phyloP scores from a whole-genome alignment of 2,888 invertebrate genomes.

The Flexamia atlantica region DNA sequence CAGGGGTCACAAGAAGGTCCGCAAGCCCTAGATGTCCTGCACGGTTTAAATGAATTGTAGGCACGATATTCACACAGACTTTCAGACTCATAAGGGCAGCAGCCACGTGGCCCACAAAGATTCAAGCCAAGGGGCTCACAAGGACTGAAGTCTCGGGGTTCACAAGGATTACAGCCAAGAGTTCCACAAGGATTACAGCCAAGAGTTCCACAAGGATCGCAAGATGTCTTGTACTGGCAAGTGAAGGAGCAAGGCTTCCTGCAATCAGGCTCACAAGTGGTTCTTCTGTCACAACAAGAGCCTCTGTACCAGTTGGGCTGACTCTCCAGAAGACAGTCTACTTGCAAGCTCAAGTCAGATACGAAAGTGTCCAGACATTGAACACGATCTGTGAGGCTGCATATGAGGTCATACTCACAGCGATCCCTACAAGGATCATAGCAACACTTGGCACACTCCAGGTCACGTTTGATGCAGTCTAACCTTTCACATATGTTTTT shows the following conservation, averaged over 20 bases:
- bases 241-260: not conserved
- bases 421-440: not conserved
- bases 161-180: not conserved
- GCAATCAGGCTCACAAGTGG: not conserved
- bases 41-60: not conserved
- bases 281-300: not conserved
- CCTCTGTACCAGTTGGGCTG: not conserved
- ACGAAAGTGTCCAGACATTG: not conserved
- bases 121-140: not conserved
- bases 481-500: not conserved
- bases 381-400: not conserved
- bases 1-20: not conserved
- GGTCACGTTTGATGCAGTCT: not conserved
- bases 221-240: too few species aligned
- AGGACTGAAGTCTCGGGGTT: not conserved
- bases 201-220: not conserved
- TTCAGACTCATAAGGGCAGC: not conserved
- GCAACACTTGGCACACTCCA: not conserved
- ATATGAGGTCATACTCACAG: not conserved
- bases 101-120: not conserved
- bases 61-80: too few species aligned
- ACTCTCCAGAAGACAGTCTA: conserved; percentile 8
- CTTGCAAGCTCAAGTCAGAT: not conserved
- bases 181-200: not conserved
- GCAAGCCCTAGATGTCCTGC: not conserved